Evolutionary conservation across 2,113 vertebrate genomes (phyloP), one percentile per base, ranked within the genome.

Genomic region (Tragelaphus buxtoni): DNA sequence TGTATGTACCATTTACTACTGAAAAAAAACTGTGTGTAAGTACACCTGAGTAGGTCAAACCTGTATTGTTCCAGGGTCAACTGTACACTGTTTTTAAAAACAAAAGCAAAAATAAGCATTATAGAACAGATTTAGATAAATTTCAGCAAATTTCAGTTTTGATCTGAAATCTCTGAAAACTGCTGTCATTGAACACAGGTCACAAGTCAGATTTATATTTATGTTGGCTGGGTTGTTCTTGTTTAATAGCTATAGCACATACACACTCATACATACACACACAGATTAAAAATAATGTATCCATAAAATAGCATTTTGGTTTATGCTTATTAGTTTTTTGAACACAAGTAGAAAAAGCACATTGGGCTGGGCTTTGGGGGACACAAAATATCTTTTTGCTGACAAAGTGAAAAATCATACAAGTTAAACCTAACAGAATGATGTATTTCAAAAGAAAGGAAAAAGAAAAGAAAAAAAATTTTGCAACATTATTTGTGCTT

Each of bases 141-240:
- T 82, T 91, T 35, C 35, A 92, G 17, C 4, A 45, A 96, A 82
- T 35, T 86, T 32, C 4, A 81, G 7, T 76, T 97, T 91, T 89
- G 13, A 69, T 85, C 24, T 80, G 72, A 91, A 94, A 96, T 88
- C 58, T 91, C 5, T 88, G 3, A 60, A 96, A 97, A 89, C 45
- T 82, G 0, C 39, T 94, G 28, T 63, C 26, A 76, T 39, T 58
- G 3, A 95, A 79, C 18, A 30, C 6, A 84, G 30, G 22, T 82
- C 30, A 82, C 9, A 42, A 87, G 81, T 82, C 53, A 95, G 16
- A 17, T 82, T 6, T 28, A 49, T 8, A 88, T 8, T 90, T 63
- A 53, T 51, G 10, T 79, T 55, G 20, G 0, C 16, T 79, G 16
- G 18, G 65, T 42, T 83, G 45, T 95, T 56, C 39, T 30, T 90